phyloP scores from a whole-genome alignment of 2,888 invertebrate species.

The Limnephilus lunatus region DNA sequence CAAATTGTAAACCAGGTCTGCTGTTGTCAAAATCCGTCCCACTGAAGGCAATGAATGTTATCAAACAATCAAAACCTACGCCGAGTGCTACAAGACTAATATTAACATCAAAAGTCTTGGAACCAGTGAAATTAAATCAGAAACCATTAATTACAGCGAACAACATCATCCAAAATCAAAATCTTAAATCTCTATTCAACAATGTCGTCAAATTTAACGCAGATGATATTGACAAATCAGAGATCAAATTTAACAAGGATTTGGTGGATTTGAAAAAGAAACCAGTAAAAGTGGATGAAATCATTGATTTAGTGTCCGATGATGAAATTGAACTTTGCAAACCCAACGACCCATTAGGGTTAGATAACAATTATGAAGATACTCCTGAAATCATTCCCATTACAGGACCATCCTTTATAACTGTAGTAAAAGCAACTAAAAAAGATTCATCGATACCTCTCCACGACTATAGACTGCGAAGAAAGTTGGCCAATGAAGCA shows the following conservation, averaged over 20 bases:
- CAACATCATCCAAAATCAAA: neutral
- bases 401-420: slow-evolving; percentile 15
- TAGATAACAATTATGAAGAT: slow-evolving; percentile 3
- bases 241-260: neutral
- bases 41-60: neutral
- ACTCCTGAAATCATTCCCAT: neutral
- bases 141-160: neutral
- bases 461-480: slow-evolving; percentile 16
- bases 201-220: neutral
- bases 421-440: slow-evolving; percentile 11
- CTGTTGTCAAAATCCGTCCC: neutral
- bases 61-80: neutral
- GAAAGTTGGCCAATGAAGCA: neutral
- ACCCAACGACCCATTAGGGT: slow-evolving; percentile 30
- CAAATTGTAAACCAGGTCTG: neutral
- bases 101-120: neutral
- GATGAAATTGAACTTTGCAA: slow-evolving; percentile 39
- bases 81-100: neutral
- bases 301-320: slow-evolving; percentile 34
- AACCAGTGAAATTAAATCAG: neutral
- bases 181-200: neutral
- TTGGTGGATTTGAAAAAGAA: neutral
- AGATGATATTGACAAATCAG: neutral
- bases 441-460: neutral
- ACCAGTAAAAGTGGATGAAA: neutral